Conservation (phyloP, 2,888 invertebrate genomes). For the Neuroscelio doddi region DNA sequence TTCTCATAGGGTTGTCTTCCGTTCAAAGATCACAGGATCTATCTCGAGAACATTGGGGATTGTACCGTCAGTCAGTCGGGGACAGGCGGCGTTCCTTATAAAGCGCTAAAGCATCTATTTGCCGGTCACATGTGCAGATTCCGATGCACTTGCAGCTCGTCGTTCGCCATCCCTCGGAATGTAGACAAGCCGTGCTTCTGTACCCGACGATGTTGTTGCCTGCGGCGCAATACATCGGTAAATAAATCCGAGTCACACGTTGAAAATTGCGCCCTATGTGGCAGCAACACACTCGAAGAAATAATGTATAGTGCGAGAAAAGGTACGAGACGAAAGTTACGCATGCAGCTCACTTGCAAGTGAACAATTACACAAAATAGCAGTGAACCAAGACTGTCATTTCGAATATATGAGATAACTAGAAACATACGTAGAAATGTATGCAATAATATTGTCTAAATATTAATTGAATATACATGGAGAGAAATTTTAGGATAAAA, state of each 20-base stretch:
- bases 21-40: not conserved
- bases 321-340: too few relatives aligned
- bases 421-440: too few relatives aligned
- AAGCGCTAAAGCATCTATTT: not conserved
- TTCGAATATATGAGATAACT: too few relatives aligned
- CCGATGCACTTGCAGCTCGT: not conserved
- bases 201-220: too few relatives aligned
- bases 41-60: slow-evolving; percentile 49
- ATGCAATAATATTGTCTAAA: too few relatives aligned
- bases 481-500: too few relatives aligned
- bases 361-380: too few relatives aligned
- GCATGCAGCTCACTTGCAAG: too few relatives aligned
- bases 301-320: too few relatives aligned
- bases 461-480: too few relatives aligned
- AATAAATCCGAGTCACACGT: slow-evolving; percentile 33
- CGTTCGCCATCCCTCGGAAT: not conserved
- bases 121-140: not conserved
- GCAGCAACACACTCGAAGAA: too few relatives aligned
- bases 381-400: too few relatives aligned
- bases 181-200: not conserved
- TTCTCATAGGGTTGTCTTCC: not conserved
- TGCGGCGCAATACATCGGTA: slow-evolving; percentile 6
- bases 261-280: slow-evolving; percentile 28
- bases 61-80: slow-evolving; percentile 65
- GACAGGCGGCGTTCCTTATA: slow-evolving; percentile 15